These are phyloP conservation scores for Acipenser transmontanus DNA, from an alignment of 2,797 vertebrate species.

Conservation along the genomic window DNA sequence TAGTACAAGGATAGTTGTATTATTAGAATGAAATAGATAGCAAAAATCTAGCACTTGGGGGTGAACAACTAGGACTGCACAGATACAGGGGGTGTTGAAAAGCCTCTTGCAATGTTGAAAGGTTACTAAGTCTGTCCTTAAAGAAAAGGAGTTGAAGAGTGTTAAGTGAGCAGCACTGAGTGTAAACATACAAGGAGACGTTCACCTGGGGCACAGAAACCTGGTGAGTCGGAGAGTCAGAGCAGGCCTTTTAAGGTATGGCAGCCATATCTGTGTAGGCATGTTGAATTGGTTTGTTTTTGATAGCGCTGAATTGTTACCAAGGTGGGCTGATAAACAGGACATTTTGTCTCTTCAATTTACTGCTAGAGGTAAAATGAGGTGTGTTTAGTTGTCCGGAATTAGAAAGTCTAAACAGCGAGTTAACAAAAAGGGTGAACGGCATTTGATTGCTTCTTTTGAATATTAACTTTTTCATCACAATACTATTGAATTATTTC, in stretches of 20 bases:
- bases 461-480: no score
- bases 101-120: background rate
- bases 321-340: slow-evolving; percentile 13
- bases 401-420: no score
- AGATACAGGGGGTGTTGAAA: background rate
- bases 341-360: background rate
- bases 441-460: no score
- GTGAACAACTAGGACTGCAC: background rate
- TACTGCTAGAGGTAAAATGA: slow-evolving; percentile 9
- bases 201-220: background rate
- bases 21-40: no score
- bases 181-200: background rate
- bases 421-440: no score
- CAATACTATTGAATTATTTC: no score
- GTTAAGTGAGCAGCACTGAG: background rate
- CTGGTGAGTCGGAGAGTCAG: background rate
- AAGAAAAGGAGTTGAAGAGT: background rate
- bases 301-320: slow-evolving; percentile 4
- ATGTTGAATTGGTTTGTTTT: background rate
- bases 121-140: no score
- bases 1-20: no score
- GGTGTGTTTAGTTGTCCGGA: background rate
- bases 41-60: background rate
- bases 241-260: background rate
- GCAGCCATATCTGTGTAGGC: background rate